Evolutionary conservation across 2,888 invertebrate species (phyloP).

Genomic region (Tiliacea citrago): DNA sequence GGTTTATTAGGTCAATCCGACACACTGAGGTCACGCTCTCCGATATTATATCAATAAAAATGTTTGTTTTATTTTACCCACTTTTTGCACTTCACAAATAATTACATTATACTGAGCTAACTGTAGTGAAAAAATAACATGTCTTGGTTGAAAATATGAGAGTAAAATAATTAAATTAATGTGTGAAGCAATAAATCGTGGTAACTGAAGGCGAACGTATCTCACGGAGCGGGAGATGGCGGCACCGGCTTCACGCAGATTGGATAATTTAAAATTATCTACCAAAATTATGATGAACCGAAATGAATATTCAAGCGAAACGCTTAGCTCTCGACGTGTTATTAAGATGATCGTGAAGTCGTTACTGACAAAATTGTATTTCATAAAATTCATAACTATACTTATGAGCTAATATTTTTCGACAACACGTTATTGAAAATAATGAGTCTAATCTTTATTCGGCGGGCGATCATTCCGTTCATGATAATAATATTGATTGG

Average conservation of each 20-base stretch:
- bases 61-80: constrained; percentile 40
- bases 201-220: constrained; percentile 72
- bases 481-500: constrained; percentile 70
- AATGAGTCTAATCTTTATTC: constrained; percentile 77
- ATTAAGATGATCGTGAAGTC: constrained; percentile 89
- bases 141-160: constrained; percentile 56
- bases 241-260: constrained; percentile 76
- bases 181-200: constrained; percentile 83
- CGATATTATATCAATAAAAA: constrained; percentile 45
- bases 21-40: constrained; percentile 62
- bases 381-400: constrained; percentile 89
- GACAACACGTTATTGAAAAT: constrained; percentile 87
- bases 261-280: constrained; percentile 88
- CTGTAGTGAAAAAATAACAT: constrained; percentile 50
- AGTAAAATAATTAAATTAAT: constrained; percentile 77
- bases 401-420: constrained; percentile 89
- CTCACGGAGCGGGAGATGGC: constrained; percentile 70
- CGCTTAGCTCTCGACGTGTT: constrained; percentile 86
- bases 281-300: constrained; percentile 88
- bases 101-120: constrained; percentile 31
- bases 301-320: constrained; percentile 90
- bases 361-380: constrained; percentile 89
- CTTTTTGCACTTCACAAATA: constrained; percentile 27
- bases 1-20: constrained; percentile 60
- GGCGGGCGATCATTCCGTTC: constrained; percentile 47